Evolutionary conservation across 2,888 invertebrate genomes (phyloP), one percentile per base, ranked within the genome.

Genomic region (Pseudococcus jackbeardsleyi): DNA sequence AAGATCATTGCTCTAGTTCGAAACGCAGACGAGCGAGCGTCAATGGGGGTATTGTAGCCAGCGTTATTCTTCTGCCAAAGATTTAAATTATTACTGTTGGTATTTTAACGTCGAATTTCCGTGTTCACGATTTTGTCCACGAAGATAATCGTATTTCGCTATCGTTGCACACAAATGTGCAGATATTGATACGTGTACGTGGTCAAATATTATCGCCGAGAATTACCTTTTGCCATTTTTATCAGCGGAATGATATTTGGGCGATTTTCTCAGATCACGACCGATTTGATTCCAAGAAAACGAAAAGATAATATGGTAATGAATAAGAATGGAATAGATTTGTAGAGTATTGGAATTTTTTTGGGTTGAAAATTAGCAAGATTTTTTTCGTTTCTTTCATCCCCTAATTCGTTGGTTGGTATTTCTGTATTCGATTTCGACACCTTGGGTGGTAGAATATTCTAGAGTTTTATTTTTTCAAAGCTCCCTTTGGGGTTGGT

Each of bases 1-100:
- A 72, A 82, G 79, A 46, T 46, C 46, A 82, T 82, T 82, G 79
- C 79, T 82, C 79, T 46, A 46, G 19, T 82, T 82, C 79, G 0
- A 15, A 0, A 33, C 33, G 7, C 1, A 22, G 68, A 68, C 64
- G 64, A 2, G 59, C n/a, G 6, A 59, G 11, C 19, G 22, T 64
- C 64, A 64, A 64, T 64, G 64, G 22, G 22, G 64, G 12, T 64
- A 64, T 64, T 64, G 22, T 64, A 64, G 64, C 64, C 64, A 64
- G 64, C 9, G 64, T 22, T 9, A 64, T 64, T 64, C 64, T 64
- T 64, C 7, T 64, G 64, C 64, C 64, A 64, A 64, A 64, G 22
- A 64, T 22, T 64, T 11, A 22, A 22, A 64, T 11, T 22, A 42
- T 64, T 22, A 22, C 12, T 64, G 64, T 22, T 2, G 64, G 19